Conservation (phyloP, 2,113 vertebrate species). For the Siniperca knerii region DNA sequence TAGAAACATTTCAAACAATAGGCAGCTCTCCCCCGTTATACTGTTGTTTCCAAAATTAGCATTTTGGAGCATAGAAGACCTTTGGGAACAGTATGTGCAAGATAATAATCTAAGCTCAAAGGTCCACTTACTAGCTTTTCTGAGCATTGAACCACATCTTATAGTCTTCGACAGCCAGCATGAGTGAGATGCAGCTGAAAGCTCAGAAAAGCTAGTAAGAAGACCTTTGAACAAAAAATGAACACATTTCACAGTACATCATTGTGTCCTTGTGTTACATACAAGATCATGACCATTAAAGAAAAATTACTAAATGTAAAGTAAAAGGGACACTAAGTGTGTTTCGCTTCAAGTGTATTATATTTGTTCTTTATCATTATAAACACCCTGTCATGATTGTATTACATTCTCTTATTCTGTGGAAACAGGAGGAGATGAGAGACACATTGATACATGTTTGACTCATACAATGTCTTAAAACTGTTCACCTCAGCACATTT, state of each 20-base stretch:
- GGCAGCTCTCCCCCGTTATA: background rate
- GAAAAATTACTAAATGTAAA: background rate
- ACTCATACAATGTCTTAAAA: slow-evolving; percentile 14
- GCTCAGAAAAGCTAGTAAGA: background rate
- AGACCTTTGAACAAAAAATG: background rate
- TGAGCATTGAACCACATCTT: background rate
- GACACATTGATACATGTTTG: background rate
- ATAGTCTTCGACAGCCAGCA: background rate
- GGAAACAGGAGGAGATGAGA: slow-evolving; percentile 4
- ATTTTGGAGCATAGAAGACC: background rate
- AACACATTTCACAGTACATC: background rate
- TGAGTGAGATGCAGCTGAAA: background rate
- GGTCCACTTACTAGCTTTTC: background rate
- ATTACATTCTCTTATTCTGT: background rate
- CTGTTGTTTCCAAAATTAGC: background rate
- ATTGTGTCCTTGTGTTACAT: background rate
- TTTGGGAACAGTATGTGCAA: background rate
- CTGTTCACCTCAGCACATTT: background rate
- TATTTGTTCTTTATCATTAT: background rate
- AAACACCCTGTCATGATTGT: background rate
- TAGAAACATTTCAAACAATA: background rate
- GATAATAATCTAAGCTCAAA: background rate
- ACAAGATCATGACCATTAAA: background rate
- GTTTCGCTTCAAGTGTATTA: background rate
- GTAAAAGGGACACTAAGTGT: background rate